Conservation (phyloP, 2,888 invertebrate species). For the Brachyptera putata region DNA sequence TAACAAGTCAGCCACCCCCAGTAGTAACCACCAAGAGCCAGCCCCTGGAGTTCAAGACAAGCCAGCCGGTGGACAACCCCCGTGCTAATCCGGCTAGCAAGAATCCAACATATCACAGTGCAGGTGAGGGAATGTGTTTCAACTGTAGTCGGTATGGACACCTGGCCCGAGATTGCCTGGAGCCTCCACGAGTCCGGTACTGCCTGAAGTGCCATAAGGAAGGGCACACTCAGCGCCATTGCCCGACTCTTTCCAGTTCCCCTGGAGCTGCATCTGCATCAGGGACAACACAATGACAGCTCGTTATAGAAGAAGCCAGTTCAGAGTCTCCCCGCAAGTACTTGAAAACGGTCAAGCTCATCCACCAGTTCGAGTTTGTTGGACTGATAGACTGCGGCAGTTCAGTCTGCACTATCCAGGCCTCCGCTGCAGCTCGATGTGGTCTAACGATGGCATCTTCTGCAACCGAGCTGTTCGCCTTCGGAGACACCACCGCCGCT, state of each 20-base stretch:
- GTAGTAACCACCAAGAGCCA: too few relatives aligned
- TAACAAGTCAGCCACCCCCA: too few relatives aligned
- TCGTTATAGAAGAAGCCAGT: neutral
- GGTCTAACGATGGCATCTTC: too few relatives aligned
- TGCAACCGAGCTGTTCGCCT: too few relatives aligned
- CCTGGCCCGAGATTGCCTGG: conserved; percentile 7
- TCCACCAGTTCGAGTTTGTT: neutral
- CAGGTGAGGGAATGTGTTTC: conserved; percentile 6
- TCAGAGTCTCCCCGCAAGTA: conserved; percentile 1
- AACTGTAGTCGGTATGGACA: conserved; percentile 4
- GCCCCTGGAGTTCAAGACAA: too few relatives aligned
- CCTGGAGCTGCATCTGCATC: too few relatives aligned
- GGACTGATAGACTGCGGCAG: conserved; percentile 14
- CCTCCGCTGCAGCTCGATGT: too few relatives aligned
- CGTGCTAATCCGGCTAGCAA: too few relatives aligned
- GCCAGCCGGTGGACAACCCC: too few relatives aligned
- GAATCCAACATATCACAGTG: too few relatives aligned
- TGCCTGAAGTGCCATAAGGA: conserved; percentile 4
- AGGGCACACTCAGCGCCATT: conserved; percentile 1
- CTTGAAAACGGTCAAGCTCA: neutral
- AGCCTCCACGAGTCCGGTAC: neutral
- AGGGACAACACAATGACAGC: conserved; percentile 8
- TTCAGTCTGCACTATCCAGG: conserved; percentile 3
- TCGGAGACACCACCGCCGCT: too few relatives aligned
- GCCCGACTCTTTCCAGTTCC: neutral